Conservation (phyloP, 2,113 vertebrate genomes). For the Campylorhamphus procurvoides region DNA sequence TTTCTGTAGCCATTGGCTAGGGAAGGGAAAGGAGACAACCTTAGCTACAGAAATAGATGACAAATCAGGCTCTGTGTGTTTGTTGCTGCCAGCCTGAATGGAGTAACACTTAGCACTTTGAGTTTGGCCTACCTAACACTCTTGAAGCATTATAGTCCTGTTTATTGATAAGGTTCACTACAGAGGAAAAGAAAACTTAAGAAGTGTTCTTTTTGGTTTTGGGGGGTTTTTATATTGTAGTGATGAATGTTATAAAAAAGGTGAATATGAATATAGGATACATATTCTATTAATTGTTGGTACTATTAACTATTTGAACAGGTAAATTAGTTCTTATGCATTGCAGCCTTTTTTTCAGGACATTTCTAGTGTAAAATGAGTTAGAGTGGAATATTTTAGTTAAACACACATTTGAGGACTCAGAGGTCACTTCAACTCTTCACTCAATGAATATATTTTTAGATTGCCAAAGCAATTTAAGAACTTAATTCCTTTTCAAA, state of each 20-base stretch:
- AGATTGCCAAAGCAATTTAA: neutral
- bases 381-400: neutral
- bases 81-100: slow-evolving; percentile 19
- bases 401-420: neutral
- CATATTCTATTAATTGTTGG: neutral
- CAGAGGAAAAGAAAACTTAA: neutral
- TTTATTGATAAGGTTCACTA: neutral
- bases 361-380: neutral
- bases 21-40: neutral
- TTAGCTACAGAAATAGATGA: neutral
- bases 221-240: neutral
- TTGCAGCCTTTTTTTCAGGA: neutral
- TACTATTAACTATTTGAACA: neutral
- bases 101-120: slow-evolving; percentile 24
- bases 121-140: neutral
- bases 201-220: neutral
- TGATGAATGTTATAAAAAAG: neutral
- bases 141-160: neutral
- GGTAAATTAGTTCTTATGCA: neutral
- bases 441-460: slow-evolving; percentile 4
- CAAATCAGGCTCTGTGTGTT: neutral
- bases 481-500: neutral
- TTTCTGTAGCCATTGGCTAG: neutral
- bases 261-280: neutral
- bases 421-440: neutral